A percentile compares a stretch with the other conserved stretches of the same genome.
These are phyloP conservation scores for Montipora efflorescens DNA, from an alignment of 64 coral and sea anemone species.

Conservation along the genomic window DNA sequence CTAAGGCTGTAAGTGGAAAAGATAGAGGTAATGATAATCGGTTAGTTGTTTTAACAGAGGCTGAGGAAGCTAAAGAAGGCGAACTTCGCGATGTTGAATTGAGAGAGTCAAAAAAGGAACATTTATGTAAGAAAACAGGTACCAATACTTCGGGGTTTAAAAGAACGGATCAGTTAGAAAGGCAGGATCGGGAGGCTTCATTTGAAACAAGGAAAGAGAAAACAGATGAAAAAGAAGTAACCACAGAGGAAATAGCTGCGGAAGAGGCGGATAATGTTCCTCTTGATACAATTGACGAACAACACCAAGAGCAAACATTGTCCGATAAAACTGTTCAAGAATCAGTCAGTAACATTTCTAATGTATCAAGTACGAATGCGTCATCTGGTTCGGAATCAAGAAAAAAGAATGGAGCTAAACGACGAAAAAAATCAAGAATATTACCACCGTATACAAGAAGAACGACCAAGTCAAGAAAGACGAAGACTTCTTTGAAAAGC, in stretches of 20 bases:
- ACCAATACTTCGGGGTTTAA: neutral
- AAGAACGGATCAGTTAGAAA: neutral
- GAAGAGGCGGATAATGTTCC: neutral
- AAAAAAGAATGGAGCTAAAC: neutral
- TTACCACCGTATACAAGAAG: neutral
- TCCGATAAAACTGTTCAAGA: neutral
- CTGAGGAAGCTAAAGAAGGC: neutral
- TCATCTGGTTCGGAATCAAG: constrained; percentile 9
- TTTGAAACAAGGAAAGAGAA: neutral
- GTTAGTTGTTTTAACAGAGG: neutral
- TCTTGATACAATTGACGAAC: neutral
- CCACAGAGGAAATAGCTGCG: neutral
- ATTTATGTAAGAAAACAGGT: neutral
- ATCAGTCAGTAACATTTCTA: neutral
- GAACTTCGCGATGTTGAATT: neutral
- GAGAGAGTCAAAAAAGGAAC: neutral
- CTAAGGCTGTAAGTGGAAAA: neutral
- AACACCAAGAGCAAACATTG: neutral
- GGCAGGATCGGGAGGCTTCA: neutral
- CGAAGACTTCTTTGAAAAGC: neutral
- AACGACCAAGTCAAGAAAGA: neutral
- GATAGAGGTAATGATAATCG: neutral
- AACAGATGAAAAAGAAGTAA: constrained; percentile 1
- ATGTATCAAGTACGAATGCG: neutral
- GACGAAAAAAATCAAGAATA: neutral